These are phyloP conservation scores for Cuniculus paca DNA, from an alignment of 2,797 vertebrate genomes.

Conservation along the genomic window DNA sequence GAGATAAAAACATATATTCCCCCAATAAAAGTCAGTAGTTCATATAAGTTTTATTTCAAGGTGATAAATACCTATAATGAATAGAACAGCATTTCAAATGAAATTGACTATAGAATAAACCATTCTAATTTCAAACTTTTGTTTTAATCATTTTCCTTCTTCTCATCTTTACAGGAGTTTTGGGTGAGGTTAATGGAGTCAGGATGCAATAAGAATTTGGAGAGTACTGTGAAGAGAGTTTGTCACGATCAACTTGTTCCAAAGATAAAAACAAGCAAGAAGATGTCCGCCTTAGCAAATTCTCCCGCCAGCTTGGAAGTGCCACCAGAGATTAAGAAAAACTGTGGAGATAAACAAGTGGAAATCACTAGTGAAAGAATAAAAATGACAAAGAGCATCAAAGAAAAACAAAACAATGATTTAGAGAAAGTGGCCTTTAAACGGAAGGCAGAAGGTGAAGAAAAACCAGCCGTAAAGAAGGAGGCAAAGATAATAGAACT, in stretches of 20 bases:
- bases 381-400: conserved; percentile 70
- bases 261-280: conserved; percentile 57
- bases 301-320: conserved; percentile 57
- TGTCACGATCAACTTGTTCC: conserved; percentile 60
- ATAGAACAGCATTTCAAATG: conserved; percentile 13
- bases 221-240: conserved; percentile 14
- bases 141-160: conserved; percentile 54
- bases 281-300: conserved; percentile 45
- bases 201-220: conserved; percentile 53
- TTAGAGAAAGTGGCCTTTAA: conserved; percentile 73
- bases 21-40: conserved; percentile 16
- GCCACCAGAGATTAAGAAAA: conserved; percentile 75
- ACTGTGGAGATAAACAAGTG: conserved; percentile 6
- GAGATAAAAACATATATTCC: neutral
- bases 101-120: neutral
- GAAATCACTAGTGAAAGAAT: conserved; percentile 54
- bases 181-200: conserved; percentile 24
- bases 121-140: conserved; percentile 45
- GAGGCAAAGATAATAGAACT: conserved; percentile 58
- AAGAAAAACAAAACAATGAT: conserved; percentile 77
- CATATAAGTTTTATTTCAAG: conserved; percentile 15
- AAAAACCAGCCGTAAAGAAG: conserved; percentile 71
- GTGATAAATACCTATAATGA: neutral
- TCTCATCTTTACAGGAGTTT: conserved; percentile 72
- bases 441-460: conserved; percentile 74